Conservation (phyloP, 1,140 invertebrate genomes). For the Zaprionus camerounensis region DNA sequence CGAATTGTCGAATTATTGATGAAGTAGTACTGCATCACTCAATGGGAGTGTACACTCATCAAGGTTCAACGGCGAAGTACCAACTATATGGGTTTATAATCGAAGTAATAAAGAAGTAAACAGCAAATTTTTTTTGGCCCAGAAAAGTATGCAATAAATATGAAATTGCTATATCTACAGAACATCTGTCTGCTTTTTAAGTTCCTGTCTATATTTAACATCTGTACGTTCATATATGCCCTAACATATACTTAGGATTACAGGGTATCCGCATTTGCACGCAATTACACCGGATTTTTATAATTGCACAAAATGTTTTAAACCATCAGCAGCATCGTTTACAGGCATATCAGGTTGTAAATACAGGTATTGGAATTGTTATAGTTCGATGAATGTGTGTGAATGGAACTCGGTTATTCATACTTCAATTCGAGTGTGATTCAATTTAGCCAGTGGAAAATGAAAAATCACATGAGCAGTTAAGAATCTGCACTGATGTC, state of each 20-base stretch:
- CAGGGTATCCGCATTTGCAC: constrained; percentile 8
- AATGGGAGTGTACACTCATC: not conserved
- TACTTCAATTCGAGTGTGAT: constrained; percentile 66
- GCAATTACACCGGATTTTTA: constrained; percentile 49
- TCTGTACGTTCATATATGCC: not conserved
- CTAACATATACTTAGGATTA: not conserved
- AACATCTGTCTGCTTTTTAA: too few relatives aligned
- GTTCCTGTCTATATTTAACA: not conserved
- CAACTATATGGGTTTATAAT: not conserved
- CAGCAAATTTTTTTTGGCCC: not conserved
- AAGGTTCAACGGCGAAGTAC: not conserved
- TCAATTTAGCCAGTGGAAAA: constrained; percentile 51
- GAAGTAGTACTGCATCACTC: not conserved
- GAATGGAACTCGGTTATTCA: constrained; percentile 47
- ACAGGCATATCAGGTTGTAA: not conserved
- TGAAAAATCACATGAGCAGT: not conserved
- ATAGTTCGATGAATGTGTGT: not conserved
- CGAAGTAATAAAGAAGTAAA: not conserved
- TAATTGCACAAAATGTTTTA: constrained; percentile 70
- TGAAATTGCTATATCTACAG: not conserved
- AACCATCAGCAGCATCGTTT: constrained; percentile 57
- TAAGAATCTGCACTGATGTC: not conserved
- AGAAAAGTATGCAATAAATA: not conserved
- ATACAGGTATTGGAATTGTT: not conserved
- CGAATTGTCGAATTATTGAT: constrained; percentile 33